Base-by-base conservation (phyloP, 2,888 invertebrate genomes). In the Lacanobia wlatinum region DNA sequence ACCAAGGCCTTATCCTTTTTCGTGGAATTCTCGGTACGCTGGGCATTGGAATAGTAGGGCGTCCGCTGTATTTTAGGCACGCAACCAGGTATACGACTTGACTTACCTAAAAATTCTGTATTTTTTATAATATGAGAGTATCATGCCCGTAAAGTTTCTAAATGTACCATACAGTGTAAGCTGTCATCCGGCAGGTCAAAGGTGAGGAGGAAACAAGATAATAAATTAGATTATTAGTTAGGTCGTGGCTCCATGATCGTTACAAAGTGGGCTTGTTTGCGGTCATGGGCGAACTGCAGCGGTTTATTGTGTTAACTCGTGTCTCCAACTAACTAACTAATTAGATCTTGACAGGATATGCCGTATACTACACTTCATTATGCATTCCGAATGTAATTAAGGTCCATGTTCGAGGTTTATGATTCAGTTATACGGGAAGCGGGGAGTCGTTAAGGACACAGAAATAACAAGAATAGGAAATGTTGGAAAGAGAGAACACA, bases 201-300 rank as follows among this genome's bases (percentile, higher is more conserved):
- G 73, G 78, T 80, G 76, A 77, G 62, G 65, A 65, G 58, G 68
- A 65, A 77, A 78, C 63, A 48, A 40, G 63, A 73, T 76, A 73
- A 83, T 79, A 66, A 71, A 87, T 85, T 77, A 80, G 55, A 82
- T 85, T 87, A 82, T 75, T 84, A 81, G 73, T 82, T 73, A 78
- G 72, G 67, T 82, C 80, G 83, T 74, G 82, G 80, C 67, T 66
- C 76, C 78, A 65, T 84, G 84, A 87, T 87, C 83, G 78, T 78
- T 83, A 83, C 77, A 84, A 75, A 84, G 84, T 78, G 74, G 77
- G 80, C 83, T 87, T 82, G 84, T 85, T 86, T 78, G 80, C 66
- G 86, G 85, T 79, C 76, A 73, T 61, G 65, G 64, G 53, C 65
- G 68, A 67, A 76, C 83, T 80, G 79, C 79, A 82, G 62, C 70